Conservation (phyloP, 2,888 invertebrate genomes). For the Eristalinus sepulchralis region DNA sequence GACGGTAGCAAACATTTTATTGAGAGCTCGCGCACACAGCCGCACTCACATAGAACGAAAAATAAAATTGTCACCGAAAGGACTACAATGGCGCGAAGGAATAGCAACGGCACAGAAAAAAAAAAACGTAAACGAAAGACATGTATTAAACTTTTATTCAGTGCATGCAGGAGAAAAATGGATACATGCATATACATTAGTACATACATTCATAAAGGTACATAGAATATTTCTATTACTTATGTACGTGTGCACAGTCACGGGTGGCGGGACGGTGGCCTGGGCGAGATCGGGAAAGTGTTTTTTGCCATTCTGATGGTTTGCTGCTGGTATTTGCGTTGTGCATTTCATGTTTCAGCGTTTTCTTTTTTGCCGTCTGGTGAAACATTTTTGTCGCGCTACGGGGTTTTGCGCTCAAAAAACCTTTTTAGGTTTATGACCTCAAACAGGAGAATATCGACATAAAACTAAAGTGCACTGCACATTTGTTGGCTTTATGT, state of each 20-base stretch:
- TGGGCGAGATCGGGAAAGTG: conserved; percentile 21
- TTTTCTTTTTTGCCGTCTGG: conserved; percentile 17
- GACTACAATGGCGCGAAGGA: conserved; percentile 3
- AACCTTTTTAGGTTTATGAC: conserved; percentile 63
- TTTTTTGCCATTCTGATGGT: conserved; percentile 18
- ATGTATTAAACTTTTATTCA: conserved; percentile 63
- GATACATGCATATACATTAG: background rate
- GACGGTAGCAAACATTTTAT: conserved; percentile 72
- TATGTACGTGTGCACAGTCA: conserved; percentile 12
- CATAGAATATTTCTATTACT: conserved; percentile 60
- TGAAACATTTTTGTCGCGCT: conserved; percentile 13
- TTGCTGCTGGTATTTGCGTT: conserved; percentile 29
- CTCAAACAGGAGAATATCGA: conserved; percentile 45
- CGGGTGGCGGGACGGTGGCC: background rate
- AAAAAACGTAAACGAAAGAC: conserved; percentile 36
- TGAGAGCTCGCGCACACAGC: conserved; percentile 45
- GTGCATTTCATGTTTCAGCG: conserved; percentile 6
- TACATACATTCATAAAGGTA: conserved; percentile 29
- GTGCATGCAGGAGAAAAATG: conserved; percentile 52
- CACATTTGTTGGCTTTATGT: conserved; percentile 61
- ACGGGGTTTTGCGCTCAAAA: conserved; percentile 21
- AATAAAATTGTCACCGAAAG: conserved; percentile 61
- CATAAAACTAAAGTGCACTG: conserved; percentile 69
- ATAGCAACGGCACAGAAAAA: conserved; percentile 7
- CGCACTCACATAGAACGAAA: conserved; percentile 24